Base-by-base conservation (phyloP, 2,888 invertebrate genomes). In the Horisme vitalbata region DNA sequence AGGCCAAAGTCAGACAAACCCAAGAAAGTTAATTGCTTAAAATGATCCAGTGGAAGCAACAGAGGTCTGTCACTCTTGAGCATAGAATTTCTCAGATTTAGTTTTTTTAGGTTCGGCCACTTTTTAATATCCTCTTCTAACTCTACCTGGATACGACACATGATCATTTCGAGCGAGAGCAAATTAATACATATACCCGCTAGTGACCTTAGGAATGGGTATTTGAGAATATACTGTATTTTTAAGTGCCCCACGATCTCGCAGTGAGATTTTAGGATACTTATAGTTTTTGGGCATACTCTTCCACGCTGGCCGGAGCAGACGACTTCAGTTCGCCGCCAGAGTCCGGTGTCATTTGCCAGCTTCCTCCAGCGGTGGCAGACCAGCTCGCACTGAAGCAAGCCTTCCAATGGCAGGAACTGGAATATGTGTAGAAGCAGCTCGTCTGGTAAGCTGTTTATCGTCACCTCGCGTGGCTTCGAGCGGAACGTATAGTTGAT, bases 1-100 rank as follows among this genome's bases (percentile, higher is more conserved):
- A 90, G 67, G 9, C 89, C 90, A 65, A 89, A 90, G 57, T 89
- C 84, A 0, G 88, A 79, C 26, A 90, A 64, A 43, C 69, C 65
- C 53, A 85, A 68, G 53, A 70, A 74, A 53, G 66, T 74, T 20
- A 90, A 61, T 11, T 80, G 52, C 55, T 73, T 72, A 35, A 86
- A 83, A 37, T 76, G 56, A 53, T 80, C 74, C 56, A 77, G 88
- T 28, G 76, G 59, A 34, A 89, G 72, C 11, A 61, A 41, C 44
- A 84, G 61, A 39, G 82, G 78, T 11, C 56, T 57, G 41, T 63
- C 65, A 34, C 55, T 71, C 32, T 61, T 67, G 2, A 79, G 53
- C 4, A 85, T 68, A 20, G 85, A 85, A 59, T 89, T 88, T 60
- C 79, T 86, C 28, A 90, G 68, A 61, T 69, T 79, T 4, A 90